Base-by-base conservation (phyloP, 1,140 invertebrate species). In the Heliconius hewitsoni region DNA sequence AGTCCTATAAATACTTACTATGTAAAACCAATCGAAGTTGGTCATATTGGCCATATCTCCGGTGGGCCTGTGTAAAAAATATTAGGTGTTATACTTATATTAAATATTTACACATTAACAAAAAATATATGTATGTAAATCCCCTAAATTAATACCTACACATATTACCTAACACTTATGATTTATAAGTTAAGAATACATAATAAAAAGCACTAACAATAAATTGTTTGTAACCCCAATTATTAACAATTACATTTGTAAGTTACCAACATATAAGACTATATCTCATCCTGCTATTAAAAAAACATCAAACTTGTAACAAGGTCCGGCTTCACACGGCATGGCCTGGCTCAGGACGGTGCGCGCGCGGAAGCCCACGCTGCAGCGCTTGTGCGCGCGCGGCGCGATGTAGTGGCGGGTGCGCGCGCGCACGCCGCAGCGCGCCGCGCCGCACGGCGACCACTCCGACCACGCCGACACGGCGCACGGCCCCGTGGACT, bases 351-450 rank as follows among this genome's bases (percentile, higher is more conserved):
- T 92, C 55, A 95, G 57, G 11, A 90, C 84, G 30, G 92, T 91
- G 55, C 90, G 82, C 1, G 88, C 90, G 4, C 88, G 86, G 81
- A 85, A 92, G 16, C 93, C 93, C 30, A 92, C 81, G 83, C 92
- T 88, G 82, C 94, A 95, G n/a, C 86, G 88, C 75, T 95, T 95
- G 81, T 88, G 86, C 18, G 93, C 94, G 27, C 92, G 91, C 74
- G 89, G 89, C n/a, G 60, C 85, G 19, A 92, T 34, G 84, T 94
- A 95, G 79, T 94, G 91, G 0, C 94, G 84, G 8, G 92, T 92
- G 52, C 94, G 86, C 0, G 91, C 90, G 37, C 93, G 89, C n/a
- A 94, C 88, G 0, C 91, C 92, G 76, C 91, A 91, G 3, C 93
- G 90, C 66, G 88, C 90, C 50, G 50, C 50, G 18, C 50, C 18